Evolutionary conservation across 2,888 invertebrate genomes (phyloP), one percentile per base, ranked within the genome.

Genomic region (Hartigia nigra): DNA sequence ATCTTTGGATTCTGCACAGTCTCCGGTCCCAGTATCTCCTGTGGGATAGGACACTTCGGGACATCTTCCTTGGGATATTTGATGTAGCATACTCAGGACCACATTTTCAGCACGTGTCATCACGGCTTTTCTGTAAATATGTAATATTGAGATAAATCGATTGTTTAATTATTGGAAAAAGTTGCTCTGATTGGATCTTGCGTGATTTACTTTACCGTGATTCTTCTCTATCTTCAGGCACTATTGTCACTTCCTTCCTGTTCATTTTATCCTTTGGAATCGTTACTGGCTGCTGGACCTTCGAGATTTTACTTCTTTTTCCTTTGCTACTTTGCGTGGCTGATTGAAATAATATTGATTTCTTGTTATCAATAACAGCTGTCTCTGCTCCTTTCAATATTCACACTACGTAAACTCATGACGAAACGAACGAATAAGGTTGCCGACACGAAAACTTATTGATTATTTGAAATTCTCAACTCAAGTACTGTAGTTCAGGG

Each of bases 101-200:
- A 84, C 39, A 4, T 77, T 69, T 78, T 90, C 89, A 31, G 88
- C 85, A 1, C 84, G 84, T 31, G 81, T 74, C 37, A 88, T 84
- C 32, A 89, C 79, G 69, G 77, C 76, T 23, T 78, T 32, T 75
- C 89, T 90, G 75, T 75, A 36, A 75, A 76, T 12, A 70, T 31
- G 32, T 11, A 76, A 76, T 76, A 70, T 4, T 69, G 31, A 32
- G 12, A 70, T 31, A 36, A 39, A 70, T 2, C 5, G 23, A 70
- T 36, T 31, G 14, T 39, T 31, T 32, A n/a, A 31, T 35, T 34
- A 72, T 36, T 39, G 39, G 12, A 69, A 35, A 70, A 74, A 3
- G 12, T n/a, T 36, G n/a, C 4, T 74, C 74, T 77, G 1, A 39
- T 1, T 5, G 14, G 14, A 39, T 39, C 31, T 32, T n/a, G n/a